Evolutionary conservation across 2,113 vertebrate genomes (phyloP), one percentile per base, ranked within the genome.

Genomic region (Rhinogobius similis): DNA sequence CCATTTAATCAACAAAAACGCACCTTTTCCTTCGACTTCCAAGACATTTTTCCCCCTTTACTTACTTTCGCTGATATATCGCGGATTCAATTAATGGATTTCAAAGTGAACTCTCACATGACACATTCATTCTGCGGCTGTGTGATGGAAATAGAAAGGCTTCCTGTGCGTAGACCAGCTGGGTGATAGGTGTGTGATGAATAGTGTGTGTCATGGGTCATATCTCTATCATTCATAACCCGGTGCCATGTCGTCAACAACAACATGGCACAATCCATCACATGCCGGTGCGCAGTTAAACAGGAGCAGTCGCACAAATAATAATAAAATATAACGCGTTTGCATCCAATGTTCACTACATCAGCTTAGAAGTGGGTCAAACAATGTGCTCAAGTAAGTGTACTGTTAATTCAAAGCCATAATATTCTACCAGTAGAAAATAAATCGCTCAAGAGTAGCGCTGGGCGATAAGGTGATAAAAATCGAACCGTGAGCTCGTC

Each of bases 161-260:
- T 59, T 23, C 39, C 32, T 23, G n/a, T 63, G 48, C 26, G 41
- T 5, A 62, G 50, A 18, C 13, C 71, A 32, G 72, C 68, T 62
- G 21, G 23, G 67, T 65, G 70, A 46, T 26, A n/a, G 77, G 58
- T 44, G 62, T 32, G 41, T 81, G 75, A 79, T 77, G 69, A 50
- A 86, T 79, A 20, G 62, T 46, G 26, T 46, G 24, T 43, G 56
- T 74, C 65, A 1, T 13, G 76, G 77, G 77, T 84, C 67, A 74
- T 62, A 67, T 73, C 56, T 76, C 64, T 48, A 73, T 81, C 67
- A 65, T 48, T 84, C 44, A 81, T 14, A n/a, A 36, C 18, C 56
- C 27, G 65, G 56, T 52, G 55, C 71, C 61, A 44, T 0, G 8
- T 67, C 72, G 62, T 68, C 63, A 65, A 46, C 50, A 52, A 55